phyloP scores from a whole-genome alignment of 2,888 invertebrate genomes.

The Leptarthrus brevirostris region DNA sequence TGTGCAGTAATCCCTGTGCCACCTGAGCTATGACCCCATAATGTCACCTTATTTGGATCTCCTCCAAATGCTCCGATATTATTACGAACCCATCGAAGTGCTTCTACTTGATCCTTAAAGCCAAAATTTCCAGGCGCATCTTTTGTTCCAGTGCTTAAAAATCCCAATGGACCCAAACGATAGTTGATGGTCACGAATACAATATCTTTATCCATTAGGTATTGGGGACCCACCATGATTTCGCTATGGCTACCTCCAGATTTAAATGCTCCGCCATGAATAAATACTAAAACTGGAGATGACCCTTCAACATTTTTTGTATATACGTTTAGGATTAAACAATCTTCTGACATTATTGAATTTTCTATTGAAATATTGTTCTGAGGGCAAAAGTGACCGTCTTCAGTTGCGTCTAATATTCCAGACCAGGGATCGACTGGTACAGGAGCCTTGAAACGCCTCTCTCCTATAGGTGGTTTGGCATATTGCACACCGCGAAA shows the following conservation, averaged over 20 bases:
- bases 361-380: background rate
- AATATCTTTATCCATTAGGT: slow-evolving; percentile 61
- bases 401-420: slow-evolving; percentile 64
- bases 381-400: slow-evolving; percentile 65
- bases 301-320: slow-evolving; percentile 57
- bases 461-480: slow-evolving; percentile 66
- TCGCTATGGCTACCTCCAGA: slow-evolving; percentile 58
- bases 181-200: slow-evolving; percentile 63
- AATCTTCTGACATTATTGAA: slow-evolving; percentile 71
- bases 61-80: slow-evolving; percentile 76
- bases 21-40: slow-evolving; percentile 72
- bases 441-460: slow-evolving; percentile 59
- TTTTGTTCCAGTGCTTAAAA: slow-evolving; percentile 72
- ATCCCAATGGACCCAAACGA: slow-evolving; percentile 67
- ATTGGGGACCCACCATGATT: slow-evolving; percentile 59
- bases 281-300: slow-evolving; percentile 60
- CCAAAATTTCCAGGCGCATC: slow-evolving; percentile 76
- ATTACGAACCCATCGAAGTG: slow-evolving; percentile 73
- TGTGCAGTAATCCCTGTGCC: slow-evolving; percentile 68
- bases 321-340: slow-evolving; percentile 74
- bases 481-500: slow-evolving; percentile 62
- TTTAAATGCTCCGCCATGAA: slow-evolving; percentile 62
- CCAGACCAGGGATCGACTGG: slow-evolving; percentile 62
- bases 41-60: slow-evolving; percentile 72
- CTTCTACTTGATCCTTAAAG: slow-evolving; percentile 75